Conservation (phyloP, 2,113 vertebrate genomes). For the Quiscalus mexicanus region DNA sequence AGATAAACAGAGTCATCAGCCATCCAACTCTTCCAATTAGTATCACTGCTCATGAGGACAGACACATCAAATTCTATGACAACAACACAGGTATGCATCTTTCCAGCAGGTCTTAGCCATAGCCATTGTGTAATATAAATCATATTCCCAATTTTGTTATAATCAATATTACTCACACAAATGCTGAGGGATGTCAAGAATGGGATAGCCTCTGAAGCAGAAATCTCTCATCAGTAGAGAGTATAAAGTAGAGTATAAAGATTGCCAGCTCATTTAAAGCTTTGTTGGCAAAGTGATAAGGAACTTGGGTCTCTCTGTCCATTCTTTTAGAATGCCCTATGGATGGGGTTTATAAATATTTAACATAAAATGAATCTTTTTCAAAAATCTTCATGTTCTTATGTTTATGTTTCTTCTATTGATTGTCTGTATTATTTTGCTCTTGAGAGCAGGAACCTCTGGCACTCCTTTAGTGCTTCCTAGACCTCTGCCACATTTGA, state of each 20-base stretch:
- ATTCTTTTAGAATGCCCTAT: background rate
- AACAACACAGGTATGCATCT: conserved; percentile 90
- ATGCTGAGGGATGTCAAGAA: background rate
- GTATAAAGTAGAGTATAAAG: background rate
- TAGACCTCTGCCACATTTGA: background rate
- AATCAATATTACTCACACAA: background rate
- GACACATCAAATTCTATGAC: conserved; percentile 97
- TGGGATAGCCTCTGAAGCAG: background rate
- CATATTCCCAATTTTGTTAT: background rate
- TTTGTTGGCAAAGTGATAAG: background rate
- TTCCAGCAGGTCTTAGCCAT: background rate
- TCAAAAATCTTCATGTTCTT: background rate
- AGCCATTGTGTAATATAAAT: background rate
- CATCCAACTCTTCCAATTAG: conserved; percentile 98
- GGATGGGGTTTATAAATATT: background rate
- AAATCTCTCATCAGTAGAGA: background rate
- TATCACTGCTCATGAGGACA: conserved; percentile 96
- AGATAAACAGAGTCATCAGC: conserved; percentile 97
- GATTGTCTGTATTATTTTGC: background rate
- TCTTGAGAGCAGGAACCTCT: background rate
- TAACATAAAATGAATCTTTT: background rate
- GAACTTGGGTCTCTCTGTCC: background rate
- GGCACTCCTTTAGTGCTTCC: background rate
- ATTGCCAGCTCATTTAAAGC: background rate
- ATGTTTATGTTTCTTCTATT: background rate